Evolutionary conservation across 2,797 vertebrate species (phyloP), one percentile per base, ranked within the genome.

Genomic region (Coccyzus lansbergi): DNA sequence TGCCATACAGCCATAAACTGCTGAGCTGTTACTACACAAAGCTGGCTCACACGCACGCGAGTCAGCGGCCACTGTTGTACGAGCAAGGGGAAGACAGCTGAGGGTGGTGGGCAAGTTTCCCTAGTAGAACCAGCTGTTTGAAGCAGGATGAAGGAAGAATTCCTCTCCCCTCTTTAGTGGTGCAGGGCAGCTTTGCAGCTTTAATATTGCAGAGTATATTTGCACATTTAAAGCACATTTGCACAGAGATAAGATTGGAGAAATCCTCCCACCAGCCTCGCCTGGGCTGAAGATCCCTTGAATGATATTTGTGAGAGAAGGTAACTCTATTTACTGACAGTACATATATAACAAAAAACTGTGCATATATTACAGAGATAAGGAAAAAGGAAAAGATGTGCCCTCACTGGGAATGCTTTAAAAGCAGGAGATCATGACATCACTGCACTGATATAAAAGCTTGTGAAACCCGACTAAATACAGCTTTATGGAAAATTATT

Each of bases 301-400:
- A 22, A 0, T 7, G 70, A 15, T 25, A 71, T 12, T 22, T 4
- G 0, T 18, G 17, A 60, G 25, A 38, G 33, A 68, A 51, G 22
- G 26, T 15, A 72, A 26, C 28, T 42, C 48, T 29, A 31, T 5
- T 72, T 53, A 25, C 64, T 56, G 31, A 34, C 12, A 10, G 3
- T 4, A 52, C 33, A 38, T 7, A 5, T 8, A 6, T 6, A 72
- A 42, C 20, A 64, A 74, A 40, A 40, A 24, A 13, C 7, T 64
- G 3, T 9, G 25, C 4, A 0, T 36, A 33, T 4, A 8, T 85
- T 69, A 62, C 0, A 0, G 34, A 29, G 25, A 49, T 15, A 58
- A 62, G 25, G 28, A 8, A 51, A 76, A 75, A 83, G n/a, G 59
- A 52, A 18, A 59, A 80, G 36, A 44, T 12, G 20, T 20, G 34